A percentile compares a stretch with the other conserved stretches of the same genome.
phyloP scores from a whole-genome alignment of 2,797 vertebrate genomes.

The Smutsia gigantea region DNA sequence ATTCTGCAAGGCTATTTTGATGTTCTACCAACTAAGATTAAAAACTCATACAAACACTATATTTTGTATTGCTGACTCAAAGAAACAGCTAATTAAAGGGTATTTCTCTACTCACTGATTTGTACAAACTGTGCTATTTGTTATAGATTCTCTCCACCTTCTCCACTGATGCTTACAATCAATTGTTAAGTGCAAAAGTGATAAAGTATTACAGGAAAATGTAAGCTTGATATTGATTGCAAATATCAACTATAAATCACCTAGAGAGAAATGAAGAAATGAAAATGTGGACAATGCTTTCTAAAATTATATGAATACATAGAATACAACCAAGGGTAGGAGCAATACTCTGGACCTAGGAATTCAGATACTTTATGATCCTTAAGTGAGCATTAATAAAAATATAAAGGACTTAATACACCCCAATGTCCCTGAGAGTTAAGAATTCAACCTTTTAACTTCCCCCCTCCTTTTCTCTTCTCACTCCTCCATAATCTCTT shows the following conservation, averaged over 20 bases:
- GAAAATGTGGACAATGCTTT: background rate
- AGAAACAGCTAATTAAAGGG: background rate
- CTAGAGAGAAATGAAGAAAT: background rate
- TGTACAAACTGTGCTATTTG: background rate
- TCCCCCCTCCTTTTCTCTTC: rapidly evolving
- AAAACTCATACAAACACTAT: background rate
- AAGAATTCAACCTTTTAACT: background rate
- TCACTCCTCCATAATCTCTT: background rate
- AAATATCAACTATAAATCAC: constrained; percentile 50
- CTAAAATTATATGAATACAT: background rate
- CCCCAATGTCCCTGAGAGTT: background rate
- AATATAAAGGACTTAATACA: background rate
- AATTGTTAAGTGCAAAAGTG: constrained; percentile 31
- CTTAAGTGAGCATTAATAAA: background rate
- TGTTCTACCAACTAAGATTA: background rate
- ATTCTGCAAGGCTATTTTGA: background rate
- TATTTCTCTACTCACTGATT: constrained; percentile 3
- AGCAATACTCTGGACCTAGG: background rate
- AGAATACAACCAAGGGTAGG: background rate
- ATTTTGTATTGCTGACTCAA: background rate
- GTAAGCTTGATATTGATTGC: constrained; percentile 40
- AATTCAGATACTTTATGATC: background rate
- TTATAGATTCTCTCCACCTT: constrained; percentile 12
- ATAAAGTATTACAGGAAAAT: constrained; percentile 57
- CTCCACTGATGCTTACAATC: background rate